Base-by-base conservation (phyloP, 2,888 invertebrate species). In the Cephus nigrinus region DNA sequence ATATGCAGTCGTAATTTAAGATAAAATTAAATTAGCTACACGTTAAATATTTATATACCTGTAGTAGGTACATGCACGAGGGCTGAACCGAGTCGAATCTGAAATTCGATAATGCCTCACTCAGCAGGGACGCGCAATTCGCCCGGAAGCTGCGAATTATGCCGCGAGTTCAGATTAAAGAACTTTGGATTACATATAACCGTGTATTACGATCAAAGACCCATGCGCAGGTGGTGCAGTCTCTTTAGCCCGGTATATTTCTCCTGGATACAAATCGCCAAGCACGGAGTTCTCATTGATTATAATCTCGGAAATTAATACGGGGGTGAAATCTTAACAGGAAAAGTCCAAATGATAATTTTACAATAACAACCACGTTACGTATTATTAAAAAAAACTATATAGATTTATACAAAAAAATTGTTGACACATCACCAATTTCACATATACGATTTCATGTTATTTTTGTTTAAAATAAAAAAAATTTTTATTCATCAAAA, bases 61-160 rank as follows among this genome's bases (percentile, higher is more conserved):
- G 78, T 78, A 75, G 77, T 68, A 74, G 73, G 78, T 74, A 55
- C 55, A 55, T 15, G 79, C 73, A 80, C 82, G 84, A 83, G 86
- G 87, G 87, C 84, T 76, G 86, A 83, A 81, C 87, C 87, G 89
- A 86, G 82, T 88, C 90, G 88, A 90, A 90, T 90, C 89, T 87
- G 86, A 90, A 90, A 90, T 90, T 90, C 88, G 90, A 89, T 90
- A 89, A 90, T 90, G 90, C 90, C 90, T 90, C 86, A 90, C 87
- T 90, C 89, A 88, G 83, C 81, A 81, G 84, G 83, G 32, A 71
- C 83, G 84, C 81, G 80, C 83, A 86, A 86, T 87, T 88, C 86
- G 88, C 89, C 90, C 89, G 88, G 89, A 89, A 90, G 89, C 89
- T 84, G 87, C 85, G 86, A 88, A 89, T 89, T 88, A 89, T 87